phyloP scores from a whole-genome alignment of 2,113 vertebrate genomes.

The Progne subis region DNA sequence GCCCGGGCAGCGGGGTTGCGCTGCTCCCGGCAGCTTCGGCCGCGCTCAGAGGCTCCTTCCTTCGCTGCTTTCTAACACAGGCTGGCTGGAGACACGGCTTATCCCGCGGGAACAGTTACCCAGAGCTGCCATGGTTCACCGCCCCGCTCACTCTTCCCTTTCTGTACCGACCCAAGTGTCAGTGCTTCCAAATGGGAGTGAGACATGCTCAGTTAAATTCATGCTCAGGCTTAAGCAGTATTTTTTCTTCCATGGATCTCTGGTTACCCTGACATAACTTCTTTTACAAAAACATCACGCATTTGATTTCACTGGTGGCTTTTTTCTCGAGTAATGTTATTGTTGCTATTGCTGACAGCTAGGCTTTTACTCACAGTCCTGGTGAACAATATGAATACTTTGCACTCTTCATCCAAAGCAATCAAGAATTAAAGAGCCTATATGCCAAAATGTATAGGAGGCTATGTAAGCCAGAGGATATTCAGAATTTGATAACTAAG shows the following conservation, averaged over 20 bases:
- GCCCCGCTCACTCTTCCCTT: accelerated
- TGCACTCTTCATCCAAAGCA: accelerated
- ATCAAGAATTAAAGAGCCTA: neutral
- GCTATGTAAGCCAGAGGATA: neutral
- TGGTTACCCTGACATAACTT: neutral
- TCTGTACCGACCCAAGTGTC: accelerated
- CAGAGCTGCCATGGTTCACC: neutral
- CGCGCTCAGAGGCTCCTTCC: accelerated
- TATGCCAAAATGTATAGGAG: neutral
- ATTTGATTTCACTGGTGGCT: neutral
- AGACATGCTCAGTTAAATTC: neutral
- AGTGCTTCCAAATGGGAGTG: accelerated
- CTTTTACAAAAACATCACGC: neutral
- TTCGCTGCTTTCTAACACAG: accelerated
- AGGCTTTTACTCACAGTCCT: neutral
- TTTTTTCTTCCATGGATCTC: neutral
- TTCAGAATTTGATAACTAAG: neutral
- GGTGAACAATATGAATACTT: neutral
- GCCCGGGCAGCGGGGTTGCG: accelerated
- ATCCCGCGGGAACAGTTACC: accelerated
- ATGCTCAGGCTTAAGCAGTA: accelerated
- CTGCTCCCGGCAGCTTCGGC: neutral
- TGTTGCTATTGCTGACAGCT: neutral
- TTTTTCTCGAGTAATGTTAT: neutral
- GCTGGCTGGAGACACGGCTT: too few relatives aligned